Evolutionary conservation across 2,888 invertebrate genomes (phyloP).

Genomic region (Amaurobius ferox): DNA sequence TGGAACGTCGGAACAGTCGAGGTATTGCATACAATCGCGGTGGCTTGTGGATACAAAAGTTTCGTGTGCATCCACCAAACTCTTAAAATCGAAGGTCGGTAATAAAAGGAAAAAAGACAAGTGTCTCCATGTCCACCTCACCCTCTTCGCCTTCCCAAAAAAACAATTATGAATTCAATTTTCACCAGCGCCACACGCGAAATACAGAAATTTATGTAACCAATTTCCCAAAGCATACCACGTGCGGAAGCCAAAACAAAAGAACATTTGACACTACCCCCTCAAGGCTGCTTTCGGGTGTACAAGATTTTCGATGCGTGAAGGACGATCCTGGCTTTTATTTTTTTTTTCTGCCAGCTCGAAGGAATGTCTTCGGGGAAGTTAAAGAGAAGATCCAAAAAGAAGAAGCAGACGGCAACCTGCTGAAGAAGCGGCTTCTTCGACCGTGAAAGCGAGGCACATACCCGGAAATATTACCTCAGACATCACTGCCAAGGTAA

Average conservation of each 20-base stretch:
- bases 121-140: too few relatives aligned
- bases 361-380: slow-evolving; percentile 1
- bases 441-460: neutral
- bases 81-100: too few relatives aligned
- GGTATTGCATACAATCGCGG: too few relatives aligned
- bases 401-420: neutral
- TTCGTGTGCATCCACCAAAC: too few relatives aligned
- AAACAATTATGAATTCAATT: too few relatives aligned
- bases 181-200: too few relatives aligned
- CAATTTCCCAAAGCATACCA: too few relatives aligned
- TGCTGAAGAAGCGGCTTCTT: slow-evolving; percentile 4
- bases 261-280: slow-evolving; percentile 8
- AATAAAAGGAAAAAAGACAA: too few relatives aligned
- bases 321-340: neutral
- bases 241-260: neutral
- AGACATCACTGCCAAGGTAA: slow-evolving; percentile 1
- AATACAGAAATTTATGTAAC: too few relatives aligned
- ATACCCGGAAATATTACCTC: slow-evolving; percentile 8
- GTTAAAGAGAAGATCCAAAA: neutral
- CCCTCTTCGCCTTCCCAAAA: too few relatives aligned
- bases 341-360: neutral
- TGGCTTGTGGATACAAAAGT: too few relatives aligned
- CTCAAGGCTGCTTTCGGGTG: slow-evolving; percentile 1
- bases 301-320: neutral
- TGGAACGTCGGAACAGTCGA: too few relatives aligned